Conservation (phyloP, 2,888 invertebrate genomes). For the Myopa testacea region DNA sequence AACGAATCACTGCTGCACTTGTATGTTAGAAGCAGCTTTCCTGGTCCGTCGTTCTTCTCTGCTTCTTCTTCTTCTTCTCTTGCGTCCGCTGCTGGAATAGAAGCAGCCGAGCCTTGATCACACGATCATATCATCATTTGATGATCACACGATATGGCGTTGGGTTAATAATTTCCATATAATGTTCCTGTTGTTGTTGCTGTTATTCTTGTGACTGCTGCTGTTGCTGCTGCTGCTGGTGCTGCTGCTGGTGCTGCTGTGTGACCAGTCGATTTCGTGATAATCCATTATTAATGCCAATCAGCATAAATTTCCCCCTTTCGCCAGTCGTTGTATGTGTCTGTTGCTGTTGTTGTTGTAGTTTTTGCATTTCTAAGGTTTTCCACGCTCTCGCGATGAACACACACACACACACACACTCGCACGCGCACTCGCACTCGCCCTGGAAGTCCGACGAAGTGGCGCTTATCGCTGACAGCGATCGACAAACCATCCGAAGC, state of each 20-base stretch:
- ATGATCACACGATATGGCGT: constrained; percentile 64
- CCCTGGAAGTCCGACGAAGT: constrained; percentile 37
- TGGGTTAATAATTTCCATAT: constrained; percentile 63
- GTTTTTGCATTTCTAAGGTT: constrained; percentile 31
- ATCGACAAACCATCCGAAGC: constrained; percentile 45
- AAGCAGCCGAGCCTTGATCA: constrained; percentile 59
- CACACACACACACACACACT: constrained; percentile 10
- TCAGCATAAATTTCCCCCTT: constrained; percentile 61
- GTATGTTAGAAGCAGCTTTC: not conserved
- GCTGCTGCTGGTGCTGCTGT: constrained; percentile 42
- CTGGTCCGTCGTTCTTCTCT: not conserved
- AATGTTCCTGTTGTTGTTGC: constrained; percentile 40
- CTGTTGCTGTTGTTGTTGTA: constrained; percentile 29
- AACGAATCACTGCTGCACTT: not conserved
- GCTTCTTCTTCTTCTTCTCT: not conserved
- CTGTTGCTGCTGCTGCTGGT: constrained; percentile 31
- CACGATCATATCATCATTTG: constrained; percentile 63
- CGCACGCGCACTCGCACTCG: constrained; percentile 7
- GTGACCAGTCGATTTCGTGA: constrained; percentile 65
- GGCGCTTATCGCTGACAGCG: constrained; percentile 55
- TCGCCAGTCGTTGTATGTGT: constrained; percentile 31
- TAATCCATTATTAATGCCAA: constrained; percentile 70
- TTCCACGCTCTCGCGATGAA: not conserved
- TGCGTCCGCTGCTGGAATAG: constrained; percentile 38
- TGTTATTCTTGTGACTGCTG: constrained; percentile 20